These are phyloP conservation scores for Drosophila infuscata DNA, from an alignment of 2,888 invertebrate species.

Conservation along the genomic window DNA sequence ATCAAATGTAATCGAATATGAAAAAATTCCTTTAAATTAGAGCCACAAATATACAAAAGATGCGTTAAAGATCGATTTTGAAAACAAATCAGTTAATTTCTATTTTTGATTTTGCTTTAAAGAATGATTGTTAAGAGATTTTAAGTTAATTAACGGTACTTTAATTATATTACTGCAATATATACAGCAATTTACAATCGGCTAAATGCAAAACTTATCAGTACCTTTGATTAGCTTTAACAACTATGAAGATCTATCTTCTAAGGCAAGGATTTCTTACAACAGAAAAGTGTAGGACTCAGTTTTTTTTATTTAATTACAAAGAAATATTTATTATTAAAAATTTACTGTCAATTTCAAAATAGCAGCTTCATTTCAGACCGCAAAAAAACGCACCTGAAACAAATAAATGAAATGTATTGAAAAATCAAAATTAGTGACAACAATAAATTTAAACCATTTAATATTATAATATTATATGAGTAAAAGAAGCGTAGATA, in stretches of 20 bases:
- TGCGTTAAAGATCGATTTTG: background rate
- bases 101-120: background rate
- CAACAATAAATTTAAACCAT: constrained; percentile 29
- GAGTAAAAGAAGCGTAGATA: constrained; percentile 1
- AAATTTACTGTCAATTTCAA: constrained; percentile 31
- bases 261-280: background rate
- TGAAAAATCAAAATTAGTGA: constrained; percentile 31
- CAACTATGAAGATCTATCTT: background rate
- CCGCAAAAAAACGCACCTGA: constrained; percentile 14
- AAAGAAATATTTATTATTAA: constrained; percentile 20
- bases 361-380: constrained; percentile 3
- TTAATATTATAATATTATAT: constrained; percentile 24
- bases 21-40: background rate
- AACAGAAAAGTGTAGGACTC: background rate
- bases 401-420: constrained; percentile 1
- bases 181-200: background rate
- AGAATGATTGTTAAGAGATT: background rate
- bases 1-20: background rate
- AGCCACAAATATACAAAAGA: background rate
- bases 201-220: background rate
- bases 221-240: background rate
- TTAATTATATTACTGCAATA: background rate
- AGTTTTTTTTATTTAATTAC: background rate
- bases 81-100: background rate
- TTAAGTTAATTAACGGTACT: background rate